phyloP scores from a whole-genome alignment of 2,888 invertebrate genomes.

The Dynastes tityus region DNA sequence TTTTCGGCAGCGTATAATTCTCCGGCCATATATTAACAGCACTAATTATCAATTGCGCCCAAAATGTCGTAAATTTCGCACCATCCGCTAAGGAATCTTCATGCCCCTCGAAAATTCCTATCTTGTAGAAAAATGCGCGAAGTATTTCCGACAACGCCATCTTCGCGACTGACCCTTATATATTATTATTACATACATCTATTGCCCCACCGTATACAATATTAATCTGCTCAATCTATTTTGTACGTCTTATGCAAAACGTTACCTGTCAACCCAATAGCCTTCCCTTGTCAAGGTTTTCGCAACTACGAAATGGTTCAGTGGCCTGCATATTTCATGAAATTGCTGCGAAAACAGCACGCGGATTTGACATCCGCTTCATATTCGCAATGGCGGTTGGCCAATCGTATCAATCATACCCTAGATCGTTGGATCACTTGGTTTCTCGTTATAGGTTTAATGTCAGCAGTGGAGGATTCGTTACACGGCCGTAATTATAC shows the following conservation, averaged over 20 bases:
- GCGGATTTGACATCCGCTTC: background rate
- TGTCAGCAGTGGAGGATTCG: too few relatives aligned
- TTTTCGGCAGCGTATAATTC: background rate
- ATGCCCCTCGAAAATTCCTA: background rate
- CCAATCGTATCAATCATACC: background rate
- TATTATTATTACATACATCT: background rate
- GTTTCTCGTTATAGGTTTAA: too few relatives aligned
- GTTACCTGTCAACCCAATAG: background rate
- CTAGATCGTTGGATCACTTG: too few relatives aligned
- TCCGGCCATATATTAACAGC: conserved; percentile 38
- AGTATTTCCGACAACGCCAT: background rate
- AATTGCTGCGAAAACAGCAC: conserved; percentile 14
- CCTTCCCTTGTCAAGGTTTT: background rate
- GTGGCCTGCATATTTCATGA: conserved; percentile 11
- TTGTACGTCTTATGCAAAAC: background rate
- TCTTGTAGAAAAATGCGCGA: background rate
- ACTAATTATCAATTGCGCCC: conserved; percentile 21
- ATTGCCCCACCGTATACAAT: background rate
- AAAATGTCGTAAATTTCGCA: conserved; percentile 11
- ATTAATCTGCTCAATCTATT: background rate
- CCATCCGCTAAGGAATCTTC: conserved; percentile 7
- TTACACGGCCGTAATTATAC: too few relatives aligned
- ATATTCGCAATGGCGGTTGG: background rate
- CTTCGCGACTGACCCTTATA: background rate
- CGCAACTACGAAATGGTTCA: background rate